Evolutionary conservation across 2,888 invertebrate species (phyloP), one percentile per base, ranked within the genome.

Genomic region (Tinea trinotella): DNA sequence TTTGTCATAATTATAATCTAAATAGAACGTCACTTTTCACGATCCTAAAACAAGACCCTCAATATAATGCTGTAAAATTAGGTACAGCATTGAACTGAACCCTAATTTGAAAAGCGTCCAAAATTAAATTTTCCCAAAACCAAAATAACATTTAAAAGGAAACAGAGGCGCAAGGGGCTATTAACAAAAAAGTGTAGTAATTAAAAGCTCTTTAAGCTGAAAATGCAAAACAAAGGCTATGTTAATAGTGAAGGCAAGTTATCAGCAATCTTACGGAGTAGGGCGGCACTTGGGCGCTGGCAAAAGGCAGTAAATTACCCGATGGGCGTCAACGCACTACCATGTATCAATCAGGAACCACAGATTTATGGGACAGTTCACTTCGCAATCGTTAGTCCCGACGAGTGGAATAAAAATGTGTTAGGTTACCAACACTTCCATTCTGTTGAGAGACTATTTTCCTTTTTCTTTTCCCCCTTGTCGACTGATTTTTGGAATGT

Each of bases 251-350:
- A 22, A 50, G 50, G 40, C 40, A 15, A 17, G 40, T 40, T 30
- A 30, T 30, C 30, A 30, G 30, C 30, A 30, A 48, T 48, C 20
- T 48, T 19, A 18, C 36, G 13, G n/a, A 15, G 24, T 19, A n/a
- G 53, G 56, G 57, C 54, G 73, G 78, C 81, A 60, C 84, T 88
- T 72, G 83, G 88, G 83, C 90, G 88, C 89, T 82, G 83, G 79
- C 71, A 84, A 87, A 73, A 87, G 88, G 87, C 88, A 88, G 85
- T 89, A 89, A 88, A 88, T 88, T 88, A 88, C 88, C 79, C 80
- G 82, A 88, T 88, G 88, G 87, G 87, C 87, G 88, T 88, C 87
- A 87, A 83, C 87, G 82, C 71, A 76, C 80, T 80, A 83, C 85
- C 85, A 82, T 87, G 86, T 87, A 87, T 87, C 87, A 85, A 87